Evolutionary conservation across 1,140 invertebrate genomes (phyloP), one percentile per base, ranked within the genome.

Genomic region (Monomorium pharaonis): DNA sequence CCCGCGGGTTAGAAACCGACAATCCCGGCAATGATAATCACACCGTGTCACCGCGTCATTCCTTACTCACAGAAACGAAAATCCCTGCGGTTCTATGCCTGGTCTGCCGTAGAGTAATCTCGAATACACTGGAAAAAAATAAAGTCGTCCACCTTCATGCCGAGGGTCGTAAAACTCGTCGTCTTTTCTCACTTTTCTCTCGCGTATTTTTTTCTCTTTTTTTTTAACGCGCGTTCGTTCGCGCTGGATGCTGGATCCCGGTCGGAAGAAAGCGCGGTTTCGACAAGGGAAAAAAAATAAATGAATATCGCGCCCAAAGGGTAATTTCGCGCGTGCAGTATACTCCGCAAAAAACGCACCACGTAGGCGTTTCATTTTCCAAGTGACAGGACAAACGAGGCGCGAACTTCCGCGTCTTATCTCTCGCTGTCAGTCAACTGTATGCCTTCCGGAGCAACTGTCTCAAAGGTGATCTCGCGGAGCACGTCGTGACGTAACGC

Each of bases 41-140:
- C 33, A 44, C 33, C 74, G 69, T 54, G 30, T 54, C 70, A 37
- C 37, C 24, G 18, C 67, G 10, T n/a, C n/a, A 90, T 91, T 94
- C 78, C 65, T 24, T 83, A 94, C 94, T 94, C 93, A 94, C 94
- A 90, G 91, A 92, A 94, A 94, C 54, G 84, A 93, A 91, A 90
- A 88, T 92, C 90, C 90, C 85, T 91, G 88, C 58, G 87, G 77
- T 78, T 86, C 89, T 89, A 91, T 90, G 81, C 88, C 89, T 88
- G 91, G 88, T 81, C 75, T 89, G 88, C 74, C 85, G 87, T 89
- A 91, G 67, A 88, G 89, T 90, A 91, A 87, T 91, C 83, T 91
- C 89, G 94, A 92, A 93, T 87, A 87, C 89, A 85, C 94, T 94
- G 94, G 42, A 93, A 93, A 91, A 94, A 92, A 91, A 78, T 69